Evolutionary conservation across 1,140 invertebrate genomes (phyloP), one percentile per base, ranked within the genome.

Genomic region (Hetaerina americana): DNA sequence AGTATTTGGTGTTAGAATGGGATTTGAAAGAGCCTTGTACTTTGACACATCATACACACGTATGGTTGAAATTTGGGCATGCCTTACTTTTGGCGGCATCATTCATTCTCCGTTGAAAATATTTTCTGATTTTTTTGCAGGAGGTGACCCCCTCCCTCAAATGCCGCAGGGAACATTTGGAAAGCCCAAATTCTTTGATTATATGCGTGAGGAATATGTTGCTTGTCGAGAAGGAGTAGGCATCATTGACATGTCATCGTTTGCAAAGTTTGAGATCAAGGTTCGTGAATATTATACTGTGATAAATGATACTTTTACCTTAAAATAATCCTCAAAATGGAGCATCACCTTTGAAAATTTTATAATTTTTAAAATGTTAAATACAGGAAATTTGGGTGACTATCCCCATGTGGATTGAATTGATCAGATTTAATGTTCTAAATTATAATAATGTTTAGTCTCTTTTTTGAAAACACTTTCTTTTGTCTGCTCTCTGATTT

Each of bases 201-300:
- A 84, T 76, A 89, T 92, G 75, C 82, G 85, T 74, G 84, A 88
- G 76, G 92, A 94, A 80, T 94, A 92, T 81, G 81, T 86, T 76
- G 91, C 92, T 2, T 93, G 91, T 77, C 82, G 89, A 70, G 90
- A 93, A 82, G 84, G 88, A 29, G 91, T 93, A 28, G 90, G 90
- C 73, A 83, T 94, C 31, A 88, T 93, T 73, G 92, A 94, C 79
- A 93, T 94, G 87, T 92, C 90, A 29, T 92, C 90, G 8, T 94
- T 93, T 82, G 88, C 90, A 26, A 94, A 94, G 81, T 88, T 93
- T 75, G 87, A 91, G 82, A 85, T 94, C 66, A 89, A 85, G 81
- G 89, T 90, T 81, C 78, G 78, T 79, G 40, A 27, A 31, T 5
- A 72, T 67, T 68, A 29, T 24, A 69, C 70, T 75, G 12, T 49